A percentile compares a stretch with the other conserved stretches of the same genome.
These are phyloP conservation scores for Agrotis segetum DNA, from an alignment of 2,888 invertebrate genomes.

Conservation along the genomic window DNA sequence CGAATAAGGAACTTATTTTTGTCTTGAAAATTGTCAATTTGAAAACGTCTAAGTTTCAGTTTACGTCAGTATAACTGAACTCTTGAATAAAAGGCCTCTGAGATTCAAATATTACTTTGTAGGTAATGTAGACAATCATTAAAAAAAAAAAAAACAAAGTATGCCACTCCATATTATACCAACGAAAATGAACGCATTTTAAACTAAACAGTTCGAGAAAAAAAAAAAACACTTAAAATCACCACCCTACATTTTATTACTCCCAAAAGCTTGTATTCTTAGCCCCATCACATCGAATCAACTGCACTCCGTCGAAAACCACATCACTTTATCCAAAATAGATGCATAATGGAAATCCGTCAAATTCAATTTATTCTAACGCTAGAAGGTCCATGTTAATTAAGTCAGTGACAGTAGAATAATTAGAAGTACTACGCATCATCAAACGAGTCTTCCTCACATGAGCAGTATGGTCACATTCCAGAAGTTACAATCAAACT, in stretches of 20 bases:
- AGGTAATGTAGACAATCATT: too few relatives aligned
- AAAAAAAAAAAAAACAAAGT: too few relatives aligned
- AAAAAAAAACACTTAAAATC: neutral
- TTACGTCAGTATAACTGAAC: too few relatives aligned
- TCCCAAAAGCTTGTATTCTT: constrained; percentile 29
- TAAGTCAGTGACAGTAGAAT: constrained; percentile 51
- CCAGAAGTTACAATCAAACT: constrained; percentile 48
- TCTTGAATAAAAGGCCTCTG: too few relatives aligned
- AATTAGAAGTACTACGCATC: constrained; percentile 50
- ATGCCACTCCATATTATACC: too few relatives aligned
- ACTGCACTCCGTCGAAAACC: constrained; percentile 22
- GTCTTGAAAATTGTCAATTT: too few relatives aligned
- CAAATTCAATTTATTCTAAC: constrained; percentile 39
- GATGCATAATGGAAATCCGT: constrained; percentile 50
- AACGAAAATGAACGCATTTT: too few relatives aligned
- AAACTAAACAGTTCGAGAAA: neutral
- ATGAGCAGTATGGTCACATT: constrained; percentile 53
- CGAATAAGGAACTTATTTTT: too few relatives aligned
- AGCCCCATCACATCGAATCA: constrained; percentile 36
- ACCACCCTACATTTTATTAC: neutral
- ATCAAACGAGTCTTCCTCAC: constrained; percentile 40
- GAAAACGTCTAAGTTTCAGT: too few relatives aligned
- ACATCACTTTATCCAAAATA: constrained; percentile 33
- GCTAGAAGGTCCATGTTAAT: constrained; percentile 38
- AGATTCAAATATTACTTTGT: too few relatives aligned